phyloP scores from a whole-genome alignment of 2,113 vertebrate genomes.

The Chaetodon trifascialis region DNA sequence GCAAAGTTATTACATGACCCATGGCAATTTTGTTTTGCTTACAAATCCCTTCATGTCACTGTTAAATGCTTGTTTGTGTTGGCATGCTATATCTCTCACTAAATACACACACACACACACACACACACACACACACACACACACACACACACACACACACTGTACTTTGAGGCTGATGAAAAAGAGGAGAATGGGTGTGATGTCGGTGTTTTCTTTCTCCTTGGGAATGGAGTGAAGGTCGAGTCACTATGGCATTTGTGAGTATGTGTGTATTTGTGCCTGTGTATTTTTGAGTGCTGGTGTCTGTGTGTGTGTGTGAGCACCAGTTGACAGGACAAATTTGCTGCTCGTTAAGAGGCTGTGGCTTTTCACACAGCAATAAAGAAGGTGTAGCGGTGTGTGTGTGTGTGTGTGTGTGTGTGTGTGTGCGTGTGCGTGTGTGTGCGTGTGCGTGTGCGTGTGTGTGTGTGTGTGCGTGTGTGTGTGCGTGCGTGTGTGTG shows the following conservation, averaged over 20 bases:
- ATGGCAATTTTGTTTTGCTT: not conserved
- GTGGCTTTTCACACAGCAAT: conserved; percentile 88
- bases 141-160: conserved; percentile 12
- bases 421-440: conserved; percentile 78
- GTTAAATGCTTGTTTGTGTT: not conserved
- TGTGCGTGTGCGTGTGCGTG: conserved; percentile 75
- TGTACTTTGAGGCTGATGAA: conserved; percentile 48
- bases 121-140: not conserved
- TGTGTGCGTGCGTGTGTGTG: conserved; percentile 73
- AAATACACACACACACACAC: not conserved
- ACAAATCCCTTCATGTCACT: not conserved
- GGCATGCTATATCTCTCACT: not conserved
- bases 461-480: conserved; percentile 69
- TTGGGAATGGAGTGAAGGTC: conserved; percentile 83
- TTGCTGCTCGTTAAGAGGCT: conserved; percentile 92
- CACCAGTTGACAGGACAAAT: conserved; percentile 93
- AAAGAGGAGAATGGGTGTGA: conserved; percentile 60
- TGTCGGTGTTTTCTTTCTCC: conserved; percentile 74
- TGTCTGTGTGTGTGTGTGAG: conserved; percentile 42
- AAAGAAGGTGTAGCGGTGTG: conserved; percentile 87
- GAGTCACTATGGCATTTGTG: conserved; percentile 64
- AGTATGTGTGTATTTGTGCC: conserved; percentile 37
- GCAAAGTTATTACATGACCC: not conserved
- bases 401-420: conserved; percentile 61
- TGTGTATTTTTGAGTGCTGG: conserved; percentile 15